Evolutionary conservation across 2,113 vertebrate species (phyloP), one percentile per base, ranked within the genome.

Genomic region (Dendropsophus ebraccatus): DNA sequence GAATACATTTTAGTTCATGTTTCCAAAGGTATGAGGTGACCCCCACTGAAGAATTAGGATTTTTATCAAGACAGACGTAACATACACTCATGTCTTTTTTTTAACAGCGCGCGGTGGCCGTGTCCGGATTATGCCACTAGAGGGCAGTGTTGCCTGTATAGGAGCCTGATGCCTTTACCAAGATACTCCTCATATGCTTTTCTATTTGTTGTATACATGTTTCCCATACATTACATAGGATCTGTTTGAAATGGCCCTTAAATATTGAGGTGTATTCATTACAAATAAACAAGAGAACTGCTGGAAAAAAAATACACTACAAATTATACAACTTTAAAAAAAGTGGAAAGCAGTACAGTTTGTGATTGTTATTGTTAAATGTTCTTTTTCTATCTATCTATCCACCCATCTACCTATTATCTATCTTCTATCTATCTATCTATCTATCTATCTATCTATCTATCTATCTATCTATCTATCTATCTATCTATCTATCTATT

Each of bases 81-180:
- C 10, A 37, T 78, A 4, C 28, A 23, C 49, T 67, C 28, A 41
- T 69, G 19, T 45, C 0, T 13, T 6, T 45, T 8, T 73, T 25
- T 41, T 13, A 4, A 13, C 21, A 45, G 5, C 2, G 45, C 23
- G 45, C 23, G 5, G 12, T n/a, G 45, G 6, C 30, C 3, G 47
- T 17, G 16, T 80, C 12, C 11, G 3, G 28, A 28, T 5, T 62
- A 23, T 60, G 25, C 56, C 77, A 19, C 77, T 80, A 60, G 77
- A 80, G 77, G 77, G 35, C 56, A 28, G 12, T 25, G 12, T 80
- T 80, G 77, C 62, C 54, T 80, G 52, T 56, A 79, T 28, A 25
- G 73, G 73, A 75, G 73, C 11, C 35, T 37, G 52, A 5, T 32
- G 21, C 75, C 35, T 28, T 30, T 23, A 54, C 11, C 72, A 74